These are phyloP conservation scores for Acholoe squamosa DNA, from an alignment of 2,888 invertebrate genomes.

Conservation along the genomic window DNA sequence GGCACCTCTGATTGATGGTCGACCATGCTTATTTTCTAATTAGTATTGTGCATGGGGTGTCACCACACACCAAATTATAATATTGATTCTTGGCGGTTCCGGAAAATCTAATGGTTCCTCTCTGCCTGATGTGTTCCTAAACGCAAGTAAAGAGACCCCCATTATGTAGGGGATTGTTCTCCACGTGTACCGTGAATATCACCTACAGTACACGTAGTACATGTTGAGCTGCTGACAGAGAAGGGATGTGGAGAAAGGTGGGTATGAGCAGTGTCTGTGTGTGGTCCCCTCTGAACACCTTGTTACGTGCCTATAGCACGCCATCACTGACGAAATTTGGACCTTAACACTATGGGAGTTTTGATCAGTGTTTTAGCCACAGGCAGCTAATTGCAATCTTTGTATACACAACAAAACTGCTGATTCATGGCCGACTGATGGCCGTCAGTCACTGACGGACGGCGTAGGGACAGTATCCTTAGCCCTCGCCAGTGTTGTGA, in stretches of 20 bases:
- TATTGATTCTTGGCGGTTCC: conserved; percentile 43
- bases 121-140: conserved; percentile 45
- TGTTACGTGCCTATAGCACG: too few relatives aligned
- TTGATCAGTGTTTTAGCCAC: too few relatives aligned
- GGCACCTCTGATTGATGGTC: conserved; percentile 36
- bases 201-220: too few relatives aligned
- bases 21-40: conserved; percentile 55
- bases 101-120: conserved; percentile 59
- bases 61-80: conserved; percentile 41
- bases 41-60: conserved; percentile 9
- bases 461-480: too few relatives aligned
- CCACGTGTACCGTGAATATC: neutral
- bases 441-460: too few relatives aligned
- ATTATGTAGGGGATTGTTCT: conserved; percentile 49
- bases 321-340: too few relatives aligned
- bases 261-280: neutral
- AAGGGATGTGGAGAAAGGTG: neutral
- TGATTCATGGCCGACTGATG: too few relatives aligned
- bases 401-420: too few relatives aligned
- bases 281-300: too few relatives aligned
- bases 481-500: too few relatives aligned
- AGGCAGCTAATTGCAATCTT: too few relatives aligned
- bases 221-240: neutral
- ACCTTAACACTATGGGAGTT: too few relatives aligned
- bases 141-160: conserved; percentile 51